These are phyloP conservation scores for Rissa tridactyla DNA, from an alignment of 2,113 vertebrate species.

Conservation along the genomic window DNA sequence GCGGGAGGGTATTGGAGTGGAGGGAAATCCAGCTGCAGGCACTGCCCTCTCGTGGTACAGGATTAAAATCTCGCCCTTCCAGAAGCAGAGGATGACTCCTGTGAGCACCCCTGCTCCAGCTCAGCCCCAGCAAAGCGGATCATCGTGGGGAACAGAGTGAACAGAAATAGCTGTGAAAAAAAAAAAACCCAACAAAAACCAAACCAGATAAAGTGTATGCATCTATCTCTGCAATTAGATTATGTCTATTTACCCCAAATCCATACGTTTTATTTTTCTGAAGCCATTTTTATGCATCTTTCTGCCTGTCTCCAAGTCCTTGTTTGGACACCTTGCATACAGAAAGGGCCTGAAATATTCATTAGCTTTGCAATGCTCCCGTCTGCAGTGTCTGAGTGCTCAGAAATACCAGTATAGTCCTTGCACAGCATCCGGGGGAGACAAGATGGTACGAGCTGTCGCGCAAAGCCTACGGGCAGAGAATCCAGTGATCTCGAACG, in stretches of 20 bases:
- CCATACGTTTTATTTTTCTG: not conserved
- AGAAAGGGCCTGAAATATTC: not conserved
- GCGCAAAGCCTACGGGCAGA: not conserved
- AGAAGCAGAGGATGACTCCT: not conserved
- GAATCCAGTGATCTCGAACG: accelerated
- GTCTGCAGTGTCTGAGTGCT: accelerated
- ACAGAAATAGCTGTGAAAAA: not conserved
- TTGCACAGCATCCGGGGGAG: not conserved
- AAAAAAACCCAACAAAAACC: not conserved
- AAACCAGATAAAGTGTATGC: not conserved
- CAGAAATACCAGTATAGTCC: not conserved
- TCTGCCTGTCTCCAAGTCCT: not conserved
- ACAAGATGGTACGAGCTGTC: not conserved
- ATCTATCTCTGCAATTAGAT: not conserved
- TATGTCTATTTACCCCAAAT: not conserved
- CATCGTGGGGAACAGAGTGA: not conserved
- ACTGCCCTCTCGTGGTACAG: constrained; percentile 68
- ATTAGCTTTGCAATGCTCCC: not conserved
- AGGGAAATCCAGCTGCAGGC: constrained; percentile 33
- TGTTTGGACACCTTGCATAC: not conserved
- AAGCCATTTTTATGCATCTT: not conserved
- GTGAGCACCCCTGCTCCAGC: not conserved
- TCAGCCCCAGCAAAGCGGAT: not conserved
- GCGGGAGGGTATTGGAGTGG: not conserved
- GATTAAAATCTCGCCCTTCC: not conserved